Percentiles rank a stretch among this genome's conserved stretches.
Conservation (phyloP, 2,797 vertebrate genomes). For the Okamejei kenojei region DNA sequence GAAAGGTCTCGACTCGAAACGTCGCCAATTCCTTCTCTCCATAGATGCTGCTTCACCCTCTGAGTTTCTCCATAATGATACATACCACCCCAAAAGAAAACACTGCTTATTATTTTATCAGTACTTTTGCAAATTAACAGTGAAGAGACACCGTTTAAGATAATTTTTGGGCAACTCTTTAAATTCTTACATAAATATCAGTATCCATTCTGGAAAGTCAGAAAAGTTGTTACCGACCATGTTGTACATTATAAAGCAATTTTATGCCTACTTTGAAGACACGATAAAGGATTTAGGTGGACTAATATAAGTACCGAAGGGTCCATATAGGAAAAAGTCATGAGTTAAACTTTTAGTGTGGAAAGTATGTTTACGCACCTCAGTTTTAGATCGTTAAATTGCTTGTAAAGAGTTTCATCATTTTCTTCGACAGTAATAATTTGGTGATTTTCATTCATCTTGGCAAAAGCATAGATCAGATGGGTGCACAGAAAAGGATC, state of each 20-base stretch:
- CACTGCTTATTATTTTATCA: no score
- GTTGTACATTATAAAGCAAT: background rate
- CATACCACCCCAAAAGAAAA: no score
- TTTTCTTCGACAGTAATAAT: background rate
- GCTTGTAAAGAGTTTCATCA: background rate
- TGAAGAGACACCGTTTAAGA: no score
- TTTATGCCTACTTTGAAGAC: background rate
- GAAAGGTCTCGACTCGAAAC: no score
- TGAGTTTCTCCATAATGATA: no score
- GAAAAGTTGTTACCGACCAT: background rate
- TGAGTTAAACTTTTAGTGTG: background rate
- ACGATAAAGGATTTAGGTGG: background rate
- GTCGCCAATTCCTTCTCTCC: no score
- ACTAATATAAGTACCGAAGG: background rate
- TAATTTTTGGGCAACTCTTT: background rate
- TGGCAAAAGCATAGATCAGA: slow-evolving; percentile 15
- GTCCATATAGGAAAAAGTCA: background rate
- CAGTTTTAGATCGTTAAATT: background rate
- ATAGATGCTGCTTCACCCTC: no score
- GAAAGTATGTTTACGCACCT: background rate
- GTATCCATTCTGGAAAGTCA: background rate
- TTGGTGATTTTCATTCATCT: background rate
- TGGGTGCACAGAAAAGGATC: slow-evolving; percentile 23
- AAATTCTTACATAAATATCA: background rate
- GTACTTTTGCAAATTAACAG: no score